Base-by-base conservation (phyloP, 23 tunicate genomes). In the Botrylloides violaceus region DNA sequence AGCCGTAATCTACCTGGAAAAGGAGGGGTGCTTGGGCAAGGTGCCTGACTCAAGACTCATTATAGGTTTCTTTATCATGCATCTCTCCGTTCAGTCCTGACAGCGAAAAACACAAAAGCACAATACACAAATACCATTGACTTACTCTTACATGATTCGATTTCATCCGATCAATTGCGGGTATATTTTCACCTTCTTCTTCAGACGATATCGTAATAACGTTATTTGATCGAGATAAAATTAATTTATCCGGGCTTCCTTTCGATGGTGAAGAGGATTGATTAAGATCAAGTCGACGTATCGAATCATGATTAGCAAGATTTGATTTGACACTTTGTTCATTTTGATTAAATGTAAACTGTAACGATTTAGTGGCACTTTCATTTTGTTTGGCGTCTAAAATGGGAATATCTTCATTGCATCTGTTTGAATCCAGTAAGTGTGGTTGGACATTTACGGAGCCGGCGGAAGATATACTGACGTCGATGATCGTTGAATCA, bases 181-280 rank as follows among this genome's bases (percentile, higher is more conserved):
- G 66, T 26, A 70, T 53, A 3, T 55, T 33, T 70, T 70, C 77
- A 53, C 66, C 78, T 21, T 36, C 37, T 22, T 38, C 12, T 9
- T 66, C 50, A 15, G 22, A 24, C 23, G 37, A 48, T 4, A 21
- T 12, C 36, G 18, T 12, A 7, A 35, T 27, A 3, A 18, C 49
- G 4, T 21, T 15, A 6, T 28, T 25, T 20, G 21, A n/a, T 38
- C 3, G 20, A 4, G 4, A 21, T 9, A 62, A 61, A 61, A 6
- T 9, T 15, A 43, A 43, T 7, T 15, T 9, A 43, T 43, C 15
- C 53, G 53, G 53, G 9, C 9, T 15, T 43, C 15, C 53, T 7
- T 43, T 15, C 9, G 53, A 43, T 7, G 15, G 9, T 43, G 53
- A 7, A 9, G 53, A 43, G 12, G 53, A 7, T 43, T 9, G 15